These are phyloP conservation scores for Galaxea fascicularis DNA, from an alignment of 92 coral and sea anemone species.

Conservation along the genomic window DNA sequence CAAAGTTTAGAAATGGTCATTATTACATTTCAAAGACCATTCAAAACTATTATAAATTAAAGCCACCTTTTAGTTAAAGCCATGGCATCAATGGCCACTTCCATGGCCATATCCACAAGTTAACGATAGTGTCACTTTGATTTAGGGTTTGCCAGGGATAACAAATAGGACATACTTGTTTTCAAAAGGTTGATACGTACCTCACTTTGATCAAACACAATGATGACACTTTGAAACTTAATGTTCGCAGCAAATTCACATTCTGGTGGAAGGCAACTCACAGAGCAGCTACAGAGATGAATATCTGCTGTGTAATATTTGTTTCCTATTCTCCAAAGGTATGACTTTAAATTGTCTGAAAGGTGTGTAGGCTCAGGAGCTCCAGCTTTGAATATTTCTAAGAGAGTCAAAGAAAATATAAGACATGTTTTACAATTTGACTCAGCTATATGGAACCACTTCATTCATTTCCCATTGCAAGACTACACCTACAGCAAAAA, in stretches of 20 bases:
- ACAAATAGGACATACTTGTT: not conserved
- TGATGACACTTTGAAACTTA: conserved; percentile 72
- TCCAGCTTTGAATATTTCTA: conserved; percentile 44
- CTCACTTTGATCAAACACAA: conserved; percentile 80
- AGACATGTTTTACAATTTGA: not conserved
- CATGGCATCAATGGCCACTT: no score
- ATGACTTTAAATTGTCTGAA: conserved; percentile 52
- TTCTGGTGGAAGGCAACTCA: conserved; percentile 58
- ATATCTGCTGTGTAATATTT: conserved; percentile 87
- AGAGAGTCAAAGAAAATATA: not conserved
- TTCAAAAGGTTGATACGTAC: conserved; percentile 42
- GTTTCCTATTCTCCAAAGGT: conserved; percentile 87
- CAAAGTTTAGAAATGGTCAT: no score
- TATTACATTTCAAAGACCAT: no score
- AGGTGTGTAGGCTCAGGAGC: conserved; percentile 44
- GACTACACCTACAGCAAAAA: not conserved
- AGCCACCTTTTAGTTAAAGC: no score
- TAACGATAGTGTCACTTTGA: no score
- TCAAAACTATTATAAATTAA: no score
- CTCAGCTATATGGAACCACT: no score
- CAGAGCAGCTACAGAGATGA: conserved; percentile 61
- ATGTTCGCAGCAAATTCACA: conserved; percentile 50
- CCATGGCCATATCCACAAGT: no score
- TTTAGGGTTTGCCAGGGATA: no score
- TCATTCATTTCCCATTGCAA: not conserved